Evolutionary conservation across 2,113 vertebrate genomes (phyloP).

Genomic region (Nymphicus hollandicus): DNA sequence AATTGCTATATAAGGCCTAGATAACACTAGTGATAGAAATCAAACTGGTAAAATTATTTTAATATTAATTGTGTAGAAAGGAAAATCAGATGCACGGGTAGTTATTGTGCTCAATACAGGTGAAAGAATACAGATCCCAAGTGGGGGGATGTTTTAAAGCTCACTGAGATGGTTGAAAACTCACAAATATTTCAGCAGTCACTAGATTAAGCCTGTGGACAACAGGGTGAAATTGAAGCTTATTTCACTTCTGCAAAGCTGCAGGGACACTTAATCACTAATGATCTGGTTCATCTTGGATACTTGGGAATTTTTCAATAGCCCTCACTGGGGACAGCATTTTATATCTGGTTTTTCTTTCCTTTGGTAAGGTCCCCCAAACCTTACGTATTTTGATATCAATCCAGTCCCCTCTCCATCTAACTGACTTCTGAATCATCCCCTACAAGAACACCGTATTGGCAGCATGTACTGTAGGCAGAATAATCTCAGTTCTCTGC

Average conservation of each 20-base stretch:
- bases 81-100: not conserved
- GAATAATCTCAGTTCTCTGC: slow-evolving; percentile 1
- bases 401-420: not conserved
- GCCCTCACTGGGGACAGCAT: not conserved
- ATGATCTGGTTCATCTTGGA: not conserved
- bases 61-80: not conserved
- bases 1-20: not conserved
- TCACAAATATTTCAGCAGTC: not conserved
- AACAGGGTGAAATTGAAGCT: not conserved
- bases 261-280: not conserved
- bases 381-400: not conserved
- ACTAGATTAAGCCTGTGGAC: not conserved
- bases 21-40: not conserved
- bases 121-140: not conserved
- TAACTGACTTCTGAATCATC: not conserved
- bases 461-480: not conserved
- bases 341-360: not conserved
- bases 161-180: not conserved
- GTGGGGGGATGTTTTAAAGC: not conserved
- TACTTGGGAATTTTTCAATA: not conserved
- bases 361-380: not conserved
- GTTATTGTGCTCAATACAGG: not conserved
- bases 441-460: not conserved
- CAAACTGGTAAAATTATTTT: not conserved
- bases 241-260: not conserved